A percentile compares a stretch with the other conserved stretches of the same genome.
phyloP scores from a whole-genome alignment of 2,797 vertebrate genomes.

The Mus caroli region DNA sequence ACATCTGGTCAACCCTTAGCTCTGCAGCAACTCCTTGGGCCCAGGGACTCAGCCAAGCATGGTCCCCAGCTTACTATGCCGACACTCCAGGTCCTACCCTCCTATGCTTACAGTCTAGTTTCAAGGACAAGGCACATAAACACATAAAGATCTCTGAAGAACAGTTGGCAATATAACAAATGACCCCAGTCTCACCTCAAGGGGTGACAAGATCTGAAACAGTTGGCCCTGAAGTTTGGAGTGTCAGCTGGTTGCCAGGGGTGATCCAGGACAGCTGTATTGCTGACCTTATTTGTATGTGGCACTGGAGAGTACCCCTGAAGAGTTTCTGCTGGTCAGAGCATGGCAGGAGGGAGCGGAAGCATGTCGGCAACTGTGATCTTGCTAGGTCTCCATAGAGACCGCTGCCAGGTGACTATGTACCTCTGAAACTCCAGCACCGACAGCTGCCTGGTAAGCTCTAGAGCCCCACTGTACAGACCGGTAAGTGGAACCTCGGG shows the following conservation, averaged over 20 bases:
- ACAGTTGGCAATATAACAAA: not conserved
- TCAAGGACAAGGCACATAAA: not conserved
- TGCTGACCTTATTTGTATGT: constrained; percentile 67
- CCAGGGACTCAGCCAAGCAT: not conserved
- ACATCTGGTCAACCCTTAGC: not conserved
- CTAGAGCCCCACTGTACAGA: constrained; percentile 65
- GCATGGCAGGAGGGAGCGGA: constrained; percentile 40
- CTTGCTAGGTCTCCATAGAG: constrained; percentile 78
- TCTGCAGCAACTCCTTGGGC: not conserved
- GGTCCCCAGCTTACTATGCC: not conserved
- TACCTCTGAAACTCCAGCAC: constrained; percentile 46
- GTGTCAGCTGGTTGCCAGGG: constrained; percentile 72
- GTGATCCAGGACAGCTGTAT: constrained; percentile 63
- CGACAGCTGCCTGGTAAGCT: not conserved
- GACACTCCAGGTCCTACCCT: not conserved
- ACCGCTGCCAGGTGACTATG: constrained; percentile 71
- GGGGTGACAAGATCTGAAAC: constrained; percentile 28
- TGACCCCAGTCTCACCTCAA: not conserved
- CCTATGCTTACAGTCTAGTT: not conserved
- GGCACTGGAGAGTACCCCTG: constrained; percentile 31
- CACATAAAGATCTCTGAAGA: not conserved
- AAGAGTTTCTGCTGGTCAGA: constrained; percentile 49
- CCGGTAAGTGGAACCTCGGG: constrained; percentile 35
- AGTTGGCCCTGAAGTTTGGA: constrained; percentile 42
- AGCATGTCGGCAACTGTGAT: constrained; percentile 49